These are phyloP conservation scores for Orthosia gracilis DNA, from an alignment of 2,888 invertebrate species.

Conservation along the genomic window DNA sequence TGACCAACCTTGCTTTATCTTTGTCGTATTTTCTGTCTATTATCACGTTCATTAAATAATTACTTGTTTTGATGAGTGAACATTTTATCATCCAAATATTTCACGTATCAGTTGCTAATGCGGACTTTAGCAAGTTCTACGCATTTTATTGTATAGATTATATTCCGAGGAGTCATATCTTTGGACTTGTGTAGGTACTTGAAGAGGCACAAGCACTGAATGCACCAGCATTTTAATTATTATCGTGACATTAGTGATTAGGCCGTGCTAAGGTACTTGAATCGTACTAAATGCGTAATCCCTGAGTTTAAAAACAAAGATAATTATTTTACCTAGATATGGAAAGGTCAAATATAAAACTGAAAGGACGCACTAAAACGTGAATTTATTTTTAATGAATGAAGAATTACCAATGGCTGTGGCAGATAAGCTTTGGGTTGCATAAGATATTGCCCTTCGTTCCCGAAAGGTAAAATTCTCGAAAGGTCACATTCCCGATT, in stretches of 20 bases:
- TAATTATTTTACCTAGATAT: slow-evolving; percentile 9
- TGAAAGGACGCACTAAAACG: slow-evolving; percentile 4
- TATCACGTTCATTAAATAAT: slow-evolving; percentile 4
- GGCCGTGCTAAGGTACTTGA: slow-evolving; percentile 24
- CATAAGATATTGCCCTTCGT: not conserved
- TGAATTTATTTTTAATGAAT: not conserved
- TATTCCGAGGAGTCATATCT: slow-evolving; percentile 7
- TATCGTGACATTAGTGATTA: not conserved
- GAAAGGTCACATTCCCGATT: no score
- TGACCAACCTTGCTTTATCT: no score
- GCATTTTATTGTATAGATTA: slow-evolving; percentile 18
- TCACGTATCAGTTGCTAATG: slow-evolving; percentile 2
- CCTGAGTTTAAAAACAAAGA: not conserved
- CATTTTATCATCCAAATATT: slow-evolving; percentile 26
- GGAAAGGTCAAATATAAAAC: not conserved
- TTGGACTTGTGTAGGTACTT: slow-evolving; percentile 27
- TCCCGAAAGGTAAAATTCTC: no score
- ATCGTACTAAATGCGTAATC: slow-evolving; percentile 19
- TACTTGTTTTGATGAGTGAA: slow-evolving; percentile 8
- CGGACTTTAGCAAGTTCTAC: slow-evolving; percentile 16
- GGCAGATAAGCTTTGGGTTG: slow-evolving; percentile 9
- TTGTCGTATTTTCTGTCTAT: not conserved
- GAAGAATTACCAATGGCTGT: no score
- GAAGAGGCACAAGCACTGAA: not conserved
- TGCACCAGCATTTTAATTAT: not conserved